Percentiles rank a stretch among this genome's conserved stretches.
Conservation (phyloP, 2,113 vertebrate species). For the Centropus bengalensis region DNA sequence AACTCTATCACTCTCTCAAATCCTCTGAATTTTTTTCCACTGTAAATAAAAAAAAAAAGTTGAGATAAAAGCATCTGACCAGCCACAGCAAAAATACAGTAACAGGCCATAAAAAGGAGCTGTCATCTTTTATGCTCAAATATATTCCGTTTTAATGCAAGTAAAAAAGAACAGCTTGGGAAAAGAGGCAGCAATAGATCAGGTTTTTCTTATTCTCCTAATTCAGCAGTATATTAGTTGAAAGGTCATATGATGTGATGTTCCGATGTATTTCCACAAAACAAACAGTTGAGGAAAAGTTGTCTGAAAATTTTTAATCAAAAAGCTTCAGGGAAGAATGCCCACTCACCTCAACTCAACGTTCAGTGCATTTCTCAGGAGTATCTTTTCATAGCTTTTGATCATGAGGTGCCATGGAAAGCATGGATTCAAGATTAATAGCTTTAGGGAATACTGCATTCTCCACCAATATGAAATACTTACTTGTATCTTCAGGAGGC, state of each 20-base stretch:
- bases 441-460: neutral
- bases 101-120: constrained; percentile 23
- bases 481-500: neutral
- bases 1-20: neutral
- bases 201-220: neutral
- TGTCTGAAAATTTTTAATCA: neutral
- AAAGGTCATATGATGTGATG: neutral
- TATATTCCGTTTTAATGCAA: constrained; percentile 19
- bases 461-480: neutral
- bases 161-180: neutral
- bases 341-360: neutral
- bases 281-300: neutral
- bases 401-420: rapidly evolving
- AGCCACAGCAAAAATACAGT: constrained; percentile 22
- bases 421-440: rapidly evolving
- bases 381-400: neutral
- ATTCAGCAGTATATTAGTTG: neutral
- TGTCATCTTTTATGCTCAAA: constrained; percentile 24
- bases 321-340: neutral
- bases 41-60: constrained; percentile 11
- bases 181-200: neutral
- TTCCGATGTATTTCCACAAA: neutral
- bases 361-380: neutral
- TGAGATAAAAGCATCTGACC: constrained; percentile 41
- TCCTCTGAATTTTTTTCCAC: neutral